Conservation (phyloP, 2,113 vertebrate genomes). For the Mastomys coucha region DNA sequence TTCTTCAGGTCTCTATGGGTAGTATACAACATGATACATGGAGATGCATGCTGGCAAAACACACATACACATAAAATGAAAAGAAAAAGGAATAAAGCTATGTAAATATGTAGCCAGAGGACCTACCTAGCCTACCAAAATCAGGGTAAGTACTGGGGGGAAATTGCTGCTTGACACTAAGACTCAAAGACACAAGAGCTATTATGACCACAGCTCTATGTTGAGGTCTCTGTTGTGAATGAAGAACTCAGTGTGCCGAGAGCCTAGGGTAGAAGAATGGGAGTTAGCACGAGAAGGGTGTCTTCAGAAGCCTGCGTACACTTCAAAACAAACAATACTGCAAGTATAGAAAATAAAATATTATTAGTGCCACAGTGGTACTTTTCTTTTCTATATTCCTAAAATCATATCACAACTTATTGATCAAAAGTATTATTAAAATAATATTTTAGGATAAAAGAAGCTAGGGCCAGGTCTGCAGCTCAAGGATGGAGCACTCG, state of each 20-base stretch:
- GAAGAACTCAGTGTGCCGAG: neutral
- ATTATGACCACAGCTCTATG: neutral
- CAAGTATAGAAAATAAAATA: neutral
- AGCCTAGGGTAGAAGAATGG: neutral
- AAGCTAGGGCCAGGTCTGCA: neutral
- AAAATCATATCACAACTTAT: neutral
- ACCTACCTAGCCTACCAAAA: neutral
- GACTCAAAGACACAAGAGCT: neutral
- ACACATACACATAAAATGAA: neutral
- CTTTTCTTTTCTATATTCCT: slow-evolving; percentile 15
- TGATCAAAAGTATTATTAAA: slow-evolving; percentile 36
- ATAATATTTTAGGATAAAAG: neutral
- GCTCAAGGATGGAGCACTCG: neutral
- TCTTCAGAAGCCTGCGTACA: neutral
- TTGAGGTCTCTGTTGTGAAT: neutral
- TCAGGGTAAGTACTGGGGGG: neutral
- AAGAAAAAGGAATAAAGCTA: neutral
- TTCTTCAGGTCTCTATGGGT: neutral
- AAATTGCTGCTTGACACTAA: neutral
- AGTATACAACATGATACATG: neutral
- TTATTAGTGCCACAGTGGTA: neutral
- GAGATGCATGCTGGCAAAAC: neutral
- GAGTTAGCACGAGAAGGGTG: neutral
- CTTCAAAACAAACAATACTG: neutral
- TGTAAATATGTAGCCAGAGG: neutral